A percentile compares a stretch with the other conserved stretches of the same genome.
Evolutionary conservation across 2,888 invertebrate genomes (phyloP).

Genomic region (Timema cristinae): DNA sequence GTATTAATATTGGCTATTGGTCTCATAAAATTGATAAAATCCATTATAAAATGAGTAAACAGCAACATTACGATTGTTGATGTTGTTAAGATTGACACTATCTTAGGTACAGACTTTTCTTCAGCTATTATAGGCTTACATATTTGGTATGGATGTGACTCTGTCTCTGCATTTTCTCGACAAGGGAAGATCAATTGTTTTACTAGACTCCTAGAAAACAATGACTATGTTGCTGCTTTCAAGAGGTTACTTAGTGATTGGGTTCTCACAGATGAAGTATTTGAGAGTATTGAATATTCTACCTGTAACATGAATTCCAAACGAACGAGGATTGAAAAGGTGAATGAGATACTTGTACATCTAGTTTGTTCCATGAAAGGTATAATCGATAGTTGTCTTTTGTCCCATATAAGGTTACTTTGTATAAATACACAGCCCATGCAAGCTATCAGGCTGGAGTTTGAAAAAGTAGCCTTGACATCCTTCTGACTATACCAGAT

Average conservation of each 20-base stretch:
- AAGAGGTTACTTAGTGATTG: not conserved
- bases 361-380: not conserved
- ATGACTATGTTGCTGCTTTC: not conserved
- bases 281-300: not conserved
- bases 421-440: constrained; percentile 1
- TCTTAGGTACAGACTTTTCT: no score
- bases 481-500: not conserved
- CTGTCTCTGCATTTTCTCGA: not conserved
- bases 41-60: not conserved
- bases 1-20: not conserved
- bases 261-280: not conserved
- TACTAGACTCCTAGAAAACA: not conserved
- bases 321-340: not conserved
- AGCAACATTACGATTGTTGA: not conserved
- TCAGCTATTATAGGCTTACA: no score
- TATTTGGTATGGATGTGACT: not conserved
- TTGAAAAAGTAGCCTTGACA: not conserved
- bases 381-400: not conserved
- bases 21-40: not conserved
- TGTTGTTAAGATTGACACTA: not conserved
- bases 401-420: not conserved
- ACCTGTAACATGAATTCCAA: not conserved
- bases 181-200: not conserved
- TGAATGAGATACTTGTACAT: not conserved
- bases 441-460: not conserved